Evolutionary conservation across 2,888 invertebrate species (phyloP), one percentile per base, ranked within the genome.

Genomic region (Agrypnus murinus): DNA sequence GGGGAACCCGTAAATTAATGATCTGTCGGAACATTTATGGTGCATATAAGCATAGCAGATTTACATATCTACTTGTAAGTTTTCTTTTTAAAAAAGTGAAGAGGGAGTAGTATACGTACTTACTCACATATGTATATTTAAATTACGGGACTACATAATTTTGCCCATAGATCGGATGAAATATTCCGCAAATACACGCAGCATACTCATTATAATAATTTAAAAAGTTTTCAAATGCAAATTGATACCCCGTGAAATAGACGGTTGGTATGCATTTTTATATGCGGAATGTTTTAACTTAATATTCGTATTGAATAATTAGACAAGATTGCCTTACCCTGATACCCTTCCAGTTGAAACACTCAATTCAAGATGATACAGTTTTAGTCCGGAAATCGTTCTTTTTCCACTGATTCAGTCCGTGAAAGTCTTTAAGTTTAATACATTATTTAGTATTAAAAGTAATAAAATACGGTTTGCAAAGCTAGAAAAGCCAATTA

Each of bases 11-110:
- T 62, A 72, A 72, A 74, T 72, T 72, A 74, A 72, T 72, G 67
- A 57, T 40, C 72, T 67, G 64, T 72, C 67, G 70, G 70, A 70
- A 67, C 72, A 68, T 74, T 74, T 72, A 74, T 67, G 65, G 74
- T 62, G 74, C 65, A 72, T 69, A 74, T 72, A 70, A 63, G 72
- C 25, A 74, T 68, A 60, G 60, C 62, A 34, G 65, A 74, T 74
- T 74, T 74, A 72, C 72, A 74, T 72, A 72, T 67, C 65, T 46
- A 66, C 69, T 62, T 60, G 64, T 63, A 62, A 38, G 40, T 12
- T 40, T 12, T 40, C 40, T 40, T n/a, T 60, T 43, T n/a, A n/a
- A n/a, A n/a, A 48, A 17, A 12, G 36, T 14, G 46, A n/a, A n/a
- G 59, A 38, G 64, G 65, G 67, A 66, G 69, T 62, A 60, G 10